Evolutionary conservation across 2,797 vertebrate species (phyloP), one percentile per base, ranked within the genome.

Genomic region (Apodemus agrarius): DNA sequence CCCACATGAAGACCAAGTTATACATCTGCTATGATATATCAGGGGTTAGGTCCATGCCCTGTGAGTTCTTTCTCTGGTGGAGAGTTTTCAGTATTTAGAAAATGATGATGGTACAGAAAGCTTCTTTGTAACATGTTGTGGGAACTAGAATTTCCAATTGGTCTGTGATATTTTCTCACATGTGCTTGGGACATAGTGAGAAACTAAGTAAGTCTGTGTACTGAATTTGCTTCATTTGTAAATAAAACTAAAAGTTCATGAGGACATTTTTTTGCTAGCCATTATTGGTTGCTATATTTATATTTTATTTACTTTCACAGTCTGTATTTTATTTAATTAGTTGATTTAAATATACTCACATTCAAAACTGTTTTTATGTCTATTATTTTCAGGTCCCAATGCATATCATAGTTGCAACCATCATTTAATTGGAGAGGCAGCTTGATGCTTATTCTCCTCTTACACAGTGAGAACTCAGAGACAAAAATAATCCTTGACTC

Each of bases 171-270:
- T 43, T 83, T 29, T 82, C 57, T 93, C 13, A 87, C 12, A 12
- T 54, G 1, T 92, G 31, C 1, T 34, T 59, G n/a, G 3, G n/a
- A 40, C 21, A 43, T 49, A 52, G 26, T 59, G 46, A 80, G 31
- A 72, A 4, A 10, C 29, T 29, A 87, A 84, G 17, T 14, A 54
- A 37, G 3, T 16, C 21, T 83, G 75, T 4, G 17, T 61, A 34
- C 16, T 63, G 21, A 34, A 67, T n/a, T 84, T 90, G 6, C 78
- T 88, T 85, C 80, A 87, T 85, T 93, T 85, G 31, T 89, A 96
- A 82, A 61, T 31, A 85, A 29, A 93, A 67, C 52, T 74, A 57
- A 17, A 95, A 81, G 26, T 31, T 4, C 1, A 63, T 17, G 1
- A 31, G 40, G 61, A 52, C 24, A 59, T 34, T 96, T 65, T 46